These are phyloP conservation scores for Parotocinclus haroldoi DNA, from an alignment of 2,797 vertebrate genomes.

Conservation along the genomic window DNA sequence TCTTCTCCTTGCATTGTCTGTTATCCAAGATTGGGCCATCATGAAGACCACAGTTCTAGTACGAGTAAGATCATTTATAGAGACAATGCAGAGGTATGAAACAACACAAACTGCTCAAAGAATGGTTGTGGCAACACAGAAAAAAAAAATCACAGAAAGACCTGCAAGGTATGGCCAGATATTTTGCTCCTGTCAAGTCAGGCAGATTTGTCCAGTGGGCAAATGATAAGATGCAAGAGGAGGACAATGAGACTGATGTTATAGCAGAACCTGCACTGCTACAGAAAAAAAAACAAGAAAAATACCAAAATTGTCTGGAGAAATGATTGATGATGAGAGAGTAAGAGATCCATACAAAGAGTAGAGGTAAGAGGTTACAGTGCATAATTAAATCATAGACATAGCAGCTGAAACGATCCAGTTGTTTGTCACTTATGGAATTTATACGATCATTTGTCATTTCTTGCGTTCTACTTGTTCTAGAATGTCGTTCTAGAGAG, in stretches of 20 bases:
- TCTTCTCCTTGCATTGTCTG: background rate
- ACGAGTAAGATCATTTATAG: background rate
- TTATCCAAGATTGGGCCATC: background rate
- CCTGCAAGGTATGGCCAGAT: constrained; percentile 20
- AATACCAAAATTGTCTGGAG: constrained; percentile 20
- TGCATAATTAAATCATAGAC: constrained; percentile 13
- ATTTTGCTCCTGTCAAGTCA: constrained; percentile 26
- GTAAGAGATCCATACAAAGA: constrained; percentile 17
- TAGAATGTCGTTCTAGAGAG: no score
- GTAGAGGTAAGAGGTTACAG: constrained; percentile 19
- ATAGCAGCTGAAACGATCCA: constrained; percentile 13
- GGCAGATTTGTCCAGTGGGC: constrained; percentile 40
- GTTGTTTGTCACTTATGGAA: constrained; percentile 7
- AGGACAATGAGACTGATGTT: constrained; percentile 21
- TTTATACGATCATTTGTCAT: no score
- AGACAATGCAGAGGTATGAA: constrained; percentile 1
- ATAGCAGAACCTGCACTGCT: constrained; percentile 29
- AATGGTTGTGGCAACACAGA: constrained; percentile 1
- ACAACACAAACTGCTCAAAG: constrained; percentile 7
- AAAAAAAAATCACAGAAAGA: background rate
- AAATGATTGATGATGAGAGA: constrained; percentile 29
- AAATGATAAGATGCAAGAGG: constrained; percentile 28
- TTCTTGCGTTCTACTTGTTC: no score
- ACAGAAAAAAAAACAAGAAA: constrained; percentile 23
- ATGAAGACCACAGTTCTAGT: background rate